Evolutionary conservation across 2,888 invertebrate genomes (phyloP), one percentile per base, ranked within the genome.

Genomic region (Dryomyza anilis): DNA sequence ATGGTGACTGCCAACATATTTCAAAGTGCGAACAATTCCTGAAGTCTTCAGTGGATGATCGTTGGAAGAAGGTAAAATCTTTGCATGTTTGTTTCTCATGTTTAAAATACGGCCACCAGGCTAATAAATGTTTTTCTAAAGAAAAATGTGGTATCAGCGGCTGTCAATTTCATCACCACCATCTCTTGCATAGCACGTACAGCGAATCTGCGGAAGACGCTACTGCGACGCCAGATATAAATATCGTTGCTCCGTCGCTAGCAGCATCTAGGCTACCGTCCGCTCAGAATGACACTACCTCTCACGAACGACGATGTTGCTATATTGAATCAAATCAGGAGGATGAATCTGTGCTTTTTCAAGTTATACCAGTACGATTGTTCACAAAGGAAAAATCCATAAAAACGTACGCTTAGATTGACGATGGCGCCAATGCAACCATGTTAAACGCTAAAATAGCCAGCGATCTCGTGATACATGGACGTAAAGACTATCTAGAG

Each of bases 371-470:
- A 1, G 36, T 63, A 4, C 27, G n/a, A 14, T 50, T 64, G 12
- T 64, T 39, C 52, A 27, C n/a, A 1, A 57, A 46, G 7, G 12
- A n/a, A 33, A 52, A 29, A 12, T 16, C 30, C 4, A 27, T 52
- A 12, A 25, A 23, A 21, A 65, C 62, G 4, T 56, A 62, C 25
- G 62, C 62, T 10, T 62, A 62, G 23, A 29, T 65, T 2, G 52
- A 57, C 21, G 62, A 57, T 56, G 65, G 65, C 5, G 45, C 59
- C 7, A 64, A 58, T 12, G 50, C 48, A 6, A 58, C 19, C 6
- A 63, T 63, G 63, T 39, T 63, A 8, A 57, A 63, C 10, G 16
- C 10, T 12, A 39, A 63, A 5, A 7, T 56, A 12, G 57, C 29
- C 3, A 19, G 30, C 12, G n/a, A 64, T 14, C 27, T 64, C 2